A percentile compares a stretch with the other conserved stretches of the same genome.
phyloP scores from a whole-genome alignment of 2,113 vertebrate genomes.

The Platycercus adscitus region DNA sequence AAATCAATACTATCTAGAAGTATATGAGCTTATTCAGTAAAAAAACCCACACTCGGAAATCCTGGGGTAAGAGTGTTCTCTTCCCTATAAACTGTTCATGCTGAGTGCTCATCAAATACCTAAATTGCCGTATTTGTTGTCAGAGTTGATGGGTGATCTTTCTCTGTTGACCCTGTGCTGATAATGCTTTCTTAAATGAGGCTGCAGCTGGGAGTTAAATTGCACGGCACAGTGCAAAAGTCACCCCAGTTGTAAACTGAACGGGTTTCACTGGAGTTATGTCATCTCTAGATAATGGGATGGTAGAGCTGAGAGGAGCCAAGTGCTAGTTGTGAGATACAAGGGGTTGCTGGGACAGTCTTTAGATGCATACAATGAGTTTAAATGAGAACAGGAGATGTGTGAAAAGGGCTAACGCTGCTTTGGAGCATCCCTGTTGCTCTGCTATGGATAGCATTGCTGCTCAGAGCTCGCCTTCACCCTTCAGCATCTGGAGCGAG shows the following conservation, averaged over 20 bases:
- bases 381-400: not conserved
- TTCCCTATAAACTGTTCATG: not conserved
- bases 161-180: not conserved
- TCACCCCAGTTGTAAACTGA: not conserved
- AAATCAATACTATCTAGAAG: not conserved
- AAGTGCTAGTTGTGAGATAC: not conserved
- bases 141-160: not conserved
- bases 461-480: not conserved
- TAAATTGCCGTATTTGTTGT: not conserved
- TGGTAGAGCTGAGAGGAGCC: not conserved
- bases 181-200: not conserved
- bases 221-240: not conserved
- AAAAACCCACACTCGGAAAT: not conserved
- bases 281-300: not conserved
- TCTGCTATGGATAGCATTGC: not conserved
- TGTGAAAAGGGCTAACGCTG: not conserved
- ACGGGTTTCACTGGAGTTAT: slow-evolving; percentile 8
- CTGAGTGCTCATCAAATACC: not conserved
- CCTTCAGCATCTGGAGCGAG: not conserved
- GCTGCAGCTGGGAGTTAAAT: not conserved
- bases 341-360: not conserved
- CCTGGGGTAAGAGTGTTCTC: not conserved
- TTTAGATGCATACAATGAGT: not conserved
- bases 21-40: not conserved
- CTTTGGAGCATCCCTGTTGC: not conserved